Evolutionary conservation across 2,888 invertebrate genomes (phyloP).

Genomic region (Andricus quercusramuli): DNA sequence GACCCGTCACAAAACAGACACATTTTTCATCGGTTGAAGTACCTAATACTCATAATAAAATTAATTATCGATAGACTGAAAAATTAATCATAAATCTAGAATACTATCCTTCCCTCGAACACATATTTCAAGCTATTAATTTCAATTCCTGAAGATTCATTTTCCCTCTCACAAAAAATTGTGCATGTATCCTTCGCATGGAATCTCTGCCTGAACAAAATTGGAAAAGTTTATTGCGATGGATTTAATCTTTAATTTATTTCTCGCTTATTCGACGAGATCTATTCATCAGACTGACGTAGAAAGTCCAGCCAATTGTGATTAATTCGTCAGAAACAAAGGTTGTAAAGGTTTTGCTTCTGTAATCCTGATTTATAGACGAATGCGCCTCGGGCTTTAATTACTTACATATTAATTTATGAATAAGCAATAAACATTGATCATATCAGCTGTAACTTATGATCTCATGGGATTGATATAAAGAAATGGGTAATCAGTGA

Average conservation of each 20-base stretch:
- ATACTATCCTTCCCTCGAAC: neutral
- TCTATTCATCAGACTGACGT: constrained; percentile 25
- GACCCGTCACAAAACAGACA: too few species aligned
- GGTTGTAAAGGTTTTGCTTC: constrained; percentile 21
- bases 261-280: constrained; percentile 28
- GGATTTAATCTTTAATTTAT: constrained; percentile 37
- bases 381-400: constrained; percentile 17
- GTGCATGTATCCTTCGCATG: neutral
- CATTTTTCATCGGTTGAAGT: too few species aligned
- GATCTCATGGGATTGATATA: neutral
- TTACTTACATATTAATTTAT: constrained; percentile 24
- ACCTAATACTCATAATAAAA: too few species aligned
- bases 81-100: neutral
- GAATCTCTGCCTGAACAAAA: neutral
- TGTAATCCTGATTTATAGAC: constrained; percentile 37
- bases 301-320: constrained; percentile 38
- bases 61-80: neutral
- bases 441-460: neutral
- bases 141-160: constrained; percentile 17
- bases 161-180: constrained; percentile 15
- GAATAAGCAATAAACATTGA: constrained; percentile 35
- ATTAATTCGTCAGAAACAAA: constrained; percentile 37
- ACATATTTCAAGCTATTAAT: constrained; percentile 32
- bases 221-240: constrained; percentile 32
- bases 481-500: too few species aligned